Base-by-base conservation (phyloP, 2,797 vertebrate genomes). In the Anableps anableps region DNA sequence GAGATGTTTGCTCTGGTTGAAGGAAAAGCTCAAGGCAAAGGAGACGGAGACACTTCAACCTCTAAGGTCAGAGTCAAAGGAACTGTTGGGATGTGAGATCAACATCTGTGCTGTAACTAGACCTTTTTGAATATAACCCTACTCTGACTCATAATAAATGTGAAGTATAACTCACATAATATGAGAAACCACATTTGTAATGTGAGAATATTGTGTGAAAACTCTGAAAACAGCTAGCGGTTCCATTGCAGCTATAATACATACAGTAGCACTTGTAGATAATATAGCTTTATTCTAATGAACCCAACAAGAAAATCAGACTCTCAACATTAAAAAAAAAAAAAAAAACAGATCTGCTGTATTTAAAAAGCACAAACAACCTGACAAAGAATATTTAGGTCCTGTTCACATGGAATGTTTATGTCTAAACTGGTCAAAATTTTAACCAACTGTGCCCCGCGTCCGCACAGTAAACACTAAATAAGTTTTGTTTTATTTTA, bases 1-100 rank as follows among this genome's bases (percentile, higher is more conserved):
- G 73, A 87, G 81, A 90, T 84, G 83, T 77, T 79, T 81, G 86
- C 85, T 87, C 83, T 21, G 83, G 31, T 88, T 86, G 83, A 89
- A 88, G 23, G 41, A 74, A 85, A 89, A 85, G 83, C 89, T 90
- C 80, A 82, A 80, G 88, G 88, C 84, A 0, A 79, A 31, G 72
- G 75, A 53, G 72, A 72, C 31, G 47, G 74, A 77, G 48, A 83
- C 43, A 74, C 80, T 82, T 38, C 21, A 78, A 79, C 50, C 64
- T 75, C 73, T 70, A 41, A 88, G 88, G 90, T 90, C 85, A 88
- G 79, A 85, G 80, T 80, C 70, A 73, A 76, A 82, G 47, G 72
- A 86, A 88, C 76, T 79, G 78, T 80, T 85, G 76, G 47, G 62
- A 87, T 84, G 87, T 55, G 72, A 88, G 85, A 90, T 87, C 80